These are phyloP conservation scores for Campoplex nolae DNA, from an alignment of 2,888 invertebrate genomes.

Conservation along the genomic window DNA sequence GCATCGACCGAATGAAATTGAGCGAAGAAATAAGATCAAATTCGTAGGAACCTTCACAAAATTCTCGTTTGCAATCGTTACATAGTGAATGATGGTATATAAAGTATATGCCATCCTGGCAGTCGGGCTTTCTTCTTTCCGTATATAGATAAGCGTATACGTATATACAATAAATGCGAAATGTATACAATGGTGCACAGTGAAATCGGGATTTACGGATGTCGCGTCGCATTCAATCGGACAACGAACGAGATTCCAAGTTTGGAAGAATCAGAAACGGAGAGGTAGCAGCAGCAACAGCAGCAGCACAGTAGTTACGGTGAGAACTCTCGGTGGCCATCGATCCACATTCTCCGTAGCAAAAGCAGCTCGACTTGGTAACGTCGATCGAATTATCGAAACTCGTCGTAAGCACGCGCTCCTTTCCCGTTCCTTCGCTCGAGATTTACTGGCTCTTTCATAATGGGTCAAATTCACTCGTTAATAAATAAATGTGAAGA, in stretches of 20 bases:
- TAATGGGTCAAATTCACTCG: neutral
- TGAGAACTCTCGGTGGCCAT: slow-evolving; percentile 58
- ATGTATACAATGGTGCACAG: slow-evolving; percentile 38
- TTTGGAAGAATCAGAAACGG: slow-evolving; percentile 39
- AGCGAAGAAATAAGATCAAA: slow-evolving; percentile 54
- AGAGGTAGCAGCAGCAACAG: neutral
- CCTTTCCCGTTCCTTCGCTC: slow-evolving; percentile 27
- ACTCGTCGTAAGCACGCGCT: slow-evolving; percentile 62
- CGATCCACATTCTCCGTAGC: slow-evolving; percentile 55
- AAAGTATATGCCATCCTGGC: neutral
- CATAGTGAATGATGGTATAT: neutral
- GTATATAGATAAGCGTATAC: neutral
- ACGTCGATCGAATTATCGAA: slow-evolving; percentile 70
- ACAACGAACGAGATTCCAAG: slow-evolving; percentile 65
- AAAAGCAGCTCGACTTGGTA: slow-evolving; percentile 44
- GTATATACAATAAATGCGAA: slow-evolving; percentile 24
- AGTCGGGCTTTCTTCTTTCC: neutral
- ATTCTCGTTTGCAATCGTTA: slow-evolving; percentile 66
- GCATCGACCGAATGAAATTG: slow-evolving; percentile 65
- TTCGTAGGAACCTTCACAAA: slow-evolving; percentile 66
- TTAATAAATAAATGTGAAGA: neutral
- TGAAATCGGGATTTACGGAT: slow-evolving; percentile 64
- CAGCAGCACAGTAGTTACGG: slow-evolving; percentile 41
- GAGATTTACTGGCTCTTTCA: slow-evolving; percentile 23
- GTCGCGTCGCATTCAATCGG: slow-evolving; percentile 69